These are phyloP conservation scores for Sarotherodon lohbergeri DNA, from an alignment of 2,113 vertebrate genomes.

Conservation along the genomic window DNA sequence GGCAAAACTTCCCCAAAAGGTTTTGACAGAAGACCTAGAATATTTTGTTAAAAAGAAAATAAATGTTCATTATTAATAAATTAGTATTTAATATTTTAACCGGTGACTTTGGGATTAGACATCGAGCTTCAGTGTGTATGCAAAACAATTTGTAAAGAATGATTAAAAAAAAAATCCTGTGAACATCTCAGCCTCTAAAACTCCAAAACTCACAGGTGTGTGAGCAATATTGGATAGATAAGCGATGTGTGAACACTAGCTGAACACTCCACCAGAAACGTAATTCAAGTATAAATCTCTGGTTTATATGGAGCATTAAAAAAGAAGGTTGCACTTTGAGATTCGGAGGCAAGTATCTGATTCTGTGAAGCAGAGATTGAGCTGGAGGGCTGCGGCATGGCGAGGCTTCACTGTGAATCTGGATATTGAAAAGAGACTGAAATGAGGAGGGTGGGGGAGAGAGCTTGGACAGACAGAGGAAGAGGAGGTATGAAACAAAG, in stretches of 20 bases:
- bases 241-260: constrained; percentile 5
- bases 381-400: constrained; percentile 13
- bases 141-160: not conserved
- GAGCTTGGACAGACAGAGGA: not conserved
- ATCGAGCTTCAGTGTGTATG: not conserved
- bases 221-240: constrained; percentile 33
- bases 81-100: not conserved
- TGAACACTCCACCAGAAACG: not conserved
- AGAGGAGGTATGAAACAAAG: not conserved
- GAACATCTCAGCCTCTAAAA: not conserved
- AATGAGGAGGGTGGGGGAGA: not conserved
- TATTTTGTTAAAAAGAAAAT: not conserved
- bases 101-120: not conserved
- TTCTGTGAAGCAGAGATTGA: constrained; percentile 38
- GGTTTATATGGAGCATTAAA: constrained; percentile 29
- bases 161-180: not conserved
- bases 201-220: not conserved
- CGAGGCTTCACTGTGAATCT: not conserved
- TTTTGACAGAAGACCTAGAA: not conserved
- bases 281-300: constrained; percentile 42
- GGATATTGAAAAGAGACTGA: constrained; percentile 2
- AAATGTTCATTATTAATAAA: not conserved
- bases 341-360: constrained; percentile 23
- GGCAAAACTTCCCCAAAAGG: not conserved
- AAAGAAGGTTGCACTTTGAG: not conserved